phyloP scores from a whole-genome alignment of 1,140 invertebrate species.

The Lepidurus arcticus region DNA sequence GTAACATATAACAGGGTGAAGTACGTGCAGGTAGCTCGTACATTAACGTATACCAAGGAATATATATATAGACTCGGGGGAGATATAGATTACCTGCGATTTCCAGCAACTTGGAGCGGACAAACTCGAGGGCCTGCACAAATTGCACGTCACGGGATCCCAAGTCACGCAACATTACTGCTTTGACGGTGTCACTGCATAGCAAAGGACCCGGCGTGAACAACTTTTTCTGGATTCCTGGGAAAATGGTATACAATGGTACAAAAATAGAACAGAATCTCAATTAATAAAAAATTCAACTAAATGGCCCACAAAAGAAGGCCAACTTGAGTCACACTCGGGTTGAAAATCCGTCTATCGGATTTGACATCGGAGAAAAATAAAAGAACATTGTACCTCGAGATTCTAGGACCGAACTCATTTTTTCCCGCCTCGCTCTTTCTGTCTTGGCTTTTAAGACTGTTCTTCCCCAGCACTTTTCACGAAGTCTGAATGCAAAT shows the following conservation, averaged over 20 bases:
- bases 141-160: conserved; percentile 50
- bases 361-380: too few relatives aligned
- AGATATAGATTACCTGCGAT: conserved; percentile 45
- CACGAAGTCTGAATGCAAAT: background rate
- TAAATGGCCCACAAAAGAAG: too few relatives aligned
- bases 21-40: too few relatives aligned
- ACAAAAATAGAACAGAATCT: background rate
- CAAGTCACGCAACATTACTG: conserved; percentile 49
- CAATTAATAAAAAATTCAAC: too few relatives aligned
- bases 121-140: conserved; percentile 44
- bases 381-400: too few relatives aligned
- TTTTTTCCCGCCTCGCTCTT: background rate
- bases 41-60: background rate
- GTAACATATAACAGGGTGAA: too few relatives aligned
- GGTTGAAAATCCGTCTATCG: too few relatives aligned
- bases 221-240: conserved; percentile 42
- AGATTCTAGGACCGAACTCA: background rate
- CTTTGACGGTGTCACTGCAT: conserved; percentile 45
- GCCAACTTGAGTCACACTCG: too few relatives aligned
- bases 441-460: background rate
- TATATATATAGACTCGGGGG: background rate
- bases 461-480: background rate
- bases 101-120: conserved; percentile 45
- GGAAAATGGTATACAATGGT: background rate
- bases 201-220: conserved; percentile 53